These are phyloP conservation scores for Eristalis pertinax DNA, from an alignment of 2,888 invertebrate genomes.

Conservation along the genomic window DNA sequence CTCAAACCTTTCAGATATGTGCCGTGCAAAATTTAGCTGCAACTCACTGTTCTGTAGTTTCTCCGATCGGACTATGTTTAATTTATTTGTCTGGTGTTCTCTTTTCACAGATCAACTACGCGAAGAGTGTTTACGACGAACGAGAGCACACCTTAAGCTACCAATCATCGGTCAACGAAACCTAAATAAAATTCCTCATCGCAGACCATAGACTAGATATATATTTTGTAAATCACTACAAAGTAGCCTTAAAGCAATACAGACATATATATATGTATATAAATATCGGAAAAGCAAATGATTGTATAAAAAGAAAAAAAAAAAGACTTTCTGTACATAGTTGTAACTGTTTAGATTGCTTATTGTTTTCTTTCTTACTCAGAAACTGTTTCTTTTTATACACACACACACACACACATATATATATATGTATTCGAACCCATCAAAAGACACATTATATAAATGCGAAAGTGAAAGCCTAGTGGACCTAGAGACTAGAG, in stretches of 20 bases:
- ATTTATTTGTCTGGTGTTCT: not conserved
- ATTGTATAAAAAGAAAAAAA: constrained; percentile 45
- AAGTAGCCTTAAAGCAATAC: constrained; percentile 64
- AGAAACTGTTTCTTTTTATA: not conserved
- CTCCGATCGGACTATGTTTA: too few species aligned
- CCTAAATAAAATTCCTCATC: constrained; percentile 31
- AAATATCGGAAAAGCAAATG: constrained; percentile 12
- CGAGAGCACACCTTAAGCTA: constrained; percentile 84
- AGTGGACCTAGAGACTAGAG: constrained; percentile 12
- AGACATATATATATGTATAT: constrained; percentile 3
- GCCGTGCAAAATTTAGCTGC: too few species aligned
- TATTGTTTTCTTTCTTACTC: not conserved
- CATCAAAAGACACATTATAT: not conserved
- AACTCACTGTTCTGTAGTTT: too few species aligned
- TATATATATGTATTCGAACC: not conserved
- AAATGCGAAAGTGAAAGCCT: not conserved
- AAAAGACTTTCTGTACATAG: constrained; percentile 58
- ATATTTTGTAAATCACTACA: constrained; percentile 69
- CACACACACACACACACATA: not conserved
- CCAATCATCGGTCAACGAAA: constrained; percentile 63
- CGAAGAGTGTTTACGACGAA: constrained; percentile 92
- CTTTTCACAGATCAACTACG: constrained; percentile 93
- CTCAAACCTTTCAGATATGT: too few species aligned
- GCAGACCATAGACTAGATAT: constrained; percentile 34
- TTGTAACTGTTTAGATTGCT: not conserved